These are phyloP conservation scores for Enteromius anoplus DNA, from an alignment of 2,797 vertebrate genomes.

Conservation along the genomic window DNA sequence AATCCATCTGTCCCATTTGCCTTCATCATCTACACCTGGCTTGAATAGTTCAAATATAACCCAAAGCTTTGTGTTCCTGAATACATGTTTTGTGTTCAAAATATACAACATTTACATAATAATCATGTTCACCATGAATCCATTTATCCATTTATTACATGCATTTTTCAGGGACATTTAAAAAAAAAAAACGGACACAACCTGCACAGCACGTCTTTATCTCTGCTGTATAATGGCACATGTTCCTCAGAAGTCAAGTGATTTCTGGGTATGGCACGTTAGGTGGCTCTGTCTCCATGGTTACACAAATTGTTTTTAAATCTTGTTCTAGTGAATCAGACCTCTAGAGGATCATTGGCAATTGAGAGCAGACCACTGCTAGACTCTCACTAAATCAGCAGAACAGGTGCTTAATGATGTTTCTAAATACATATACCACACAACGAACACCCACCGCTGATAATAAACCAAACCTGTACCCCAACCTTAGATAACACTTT, in stretches of 20 bases:
- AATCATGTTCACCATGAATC: no score
- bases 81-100: not conserved
- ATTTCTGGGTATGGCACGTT: constrained; percentile 43
- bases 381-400: constrained; percentile 32
- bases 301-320: constrained; percentile 32
- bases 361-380: constrained; percentile 29
- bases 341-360: constrained; percentile 9
- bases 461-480: not conserved
- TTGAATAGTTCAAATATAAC: constrained; percentile 20
- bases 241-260: constrained; percentile 31
- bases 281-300: constrained; percentile 39
- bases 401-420: constrained; percentile 4
- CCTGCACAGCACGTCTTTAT: constrained; percentile 10
- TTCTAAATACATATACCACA: not conserved
- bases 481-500: not conserved
- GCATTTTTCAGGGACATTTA: not conserved
- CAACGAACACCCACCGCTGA: constrained; percentile 23
- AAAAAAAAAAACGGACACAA: not conserved
- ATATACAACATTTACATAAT: no score
- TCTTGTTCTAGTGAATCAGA: constrained; percentile 11
- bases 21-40: constrained; percentile 6
- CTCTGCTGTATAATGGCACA: constrained; percentile 36
- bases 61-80: constrained; percentile 27
- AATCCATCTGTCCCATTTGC: not conserved
- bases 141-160: no score